These are phyloP conservation scores for Zosterops hypoxanthus DNA, from an alignment of 2,113 vertebrate species.

Conservation along the genomic window DNA sequence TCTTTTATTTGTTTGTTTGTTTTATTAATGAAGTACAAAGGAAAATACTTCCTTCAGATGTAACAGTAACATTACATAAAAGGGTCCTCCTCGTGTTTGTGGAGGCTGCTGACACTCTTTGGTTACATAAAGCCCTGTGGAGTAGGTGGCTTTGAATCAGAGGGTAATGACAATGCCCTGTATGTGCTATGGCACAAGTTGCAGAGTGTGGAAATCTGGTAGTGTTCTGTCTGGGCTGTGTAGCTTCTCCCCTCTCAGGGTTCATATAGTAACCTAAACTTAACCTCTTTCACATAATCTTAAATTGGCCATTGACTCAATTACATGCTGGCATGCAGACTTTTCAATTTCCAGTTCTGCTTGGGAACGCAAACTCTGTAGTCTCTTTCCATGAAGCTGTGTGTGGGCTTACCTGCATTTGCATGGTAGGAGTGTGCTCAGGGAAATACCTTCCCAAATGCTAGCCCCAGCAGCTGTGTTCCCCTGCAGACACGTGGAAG, in stretches of 20 bases:
- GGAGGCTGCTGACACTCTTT: not conserved
- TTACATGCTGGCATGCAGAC: fast-evolving
- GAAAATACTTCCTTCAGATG: not conserved
- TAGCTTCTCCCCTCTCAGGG: not conserved
- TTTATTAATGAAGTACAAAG: not conserved
- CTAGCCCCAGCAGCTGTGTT: not conserved
- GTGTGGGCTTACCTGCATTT: not conserved
- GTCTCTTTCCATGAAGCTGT: not conserved
- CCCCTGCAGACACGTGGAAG: not conserved
- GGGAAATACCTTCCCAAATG: not conserved
- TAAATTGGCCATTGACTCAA: not conserved
- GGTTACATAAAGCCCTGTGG: not conserved
- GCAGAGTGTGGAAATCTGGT: not conserved
- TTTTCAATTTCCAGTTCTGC: not conserved
- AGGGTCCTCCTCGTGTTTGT: not conserved
- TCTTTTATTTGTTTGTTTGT: not conserved
- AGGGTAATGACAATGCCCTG: not conserved
- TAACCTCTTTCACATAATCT: not conserved
- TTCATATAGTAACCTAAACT: not conserved
- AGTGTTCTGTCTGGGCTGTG: not conserved
- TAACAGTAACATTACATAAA: not conserved
- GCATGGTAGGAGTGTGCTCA: not conserved
- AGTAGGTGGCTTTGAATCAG: not conserved
- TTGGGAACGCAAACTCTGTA: fast-evolving
- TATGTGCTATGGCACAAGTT: not conserved